These are phyloP conservation scores for Stictonetta naevosa DNA, from an alignment of 2,113 vertebrate species.

Conservation along the genomic window DNA sequence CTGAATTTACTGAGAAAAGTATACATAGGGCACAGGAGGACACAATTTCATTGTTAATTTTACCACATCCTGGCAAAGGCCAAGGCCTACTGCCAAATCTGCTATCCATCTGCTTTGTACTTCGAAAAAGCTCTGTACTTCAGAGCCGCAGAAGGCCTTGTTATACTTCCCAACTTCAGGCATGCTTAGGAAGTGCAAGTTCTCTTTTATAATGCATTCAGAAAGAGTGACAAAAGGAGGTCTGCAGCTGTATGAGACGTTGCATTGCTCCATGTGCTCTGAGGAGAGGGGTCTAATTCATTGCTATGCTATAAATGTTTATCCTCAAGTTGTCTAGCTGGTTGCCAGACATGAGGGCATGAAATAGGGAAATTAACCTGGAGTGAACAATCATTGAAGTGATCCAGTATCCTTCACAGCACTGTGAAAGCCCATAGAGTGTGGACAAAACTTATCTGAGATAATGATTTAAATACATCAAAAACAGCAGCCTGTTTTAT, in stretches of 20 bases:
- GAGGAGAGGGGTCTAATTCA: neutral
- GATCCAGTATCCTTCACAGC: neutral
- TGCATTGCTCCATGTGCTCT: fast-evolving
- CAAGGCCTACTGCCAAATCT: neutral
- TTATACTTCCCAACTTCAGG: neutral
- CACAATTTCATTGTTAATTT: neutral
- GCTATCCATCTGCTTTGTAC: neutral
- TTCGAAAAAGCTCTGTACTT: neutral
- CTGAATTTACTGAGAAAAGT: neutral
- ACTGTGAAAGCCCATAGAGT: neutral
- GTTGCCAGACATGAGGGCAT: neutral
- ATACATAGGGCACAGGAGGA: too few relatives aligned
- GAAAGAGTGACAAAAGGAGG: neutral
- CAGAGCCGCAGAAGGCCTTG: neutral
- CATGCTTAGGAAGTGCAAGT: neutral
- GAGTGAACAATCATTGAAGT: neutral
- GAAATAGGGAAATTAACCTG: neutral
- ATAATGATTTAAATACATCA: neutral
- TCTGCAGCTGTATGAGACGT: neutral
- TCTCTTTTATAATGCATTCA: neutral
- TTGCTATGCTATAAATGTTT: fast-evolving
- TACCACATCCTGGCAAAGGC: neutral
- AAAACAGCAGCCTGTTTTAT: neutral
- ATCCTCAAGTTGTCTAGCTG: neutral
- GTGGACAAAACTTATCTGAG: neutral